Base-by-base conservation (phyloP, 2,888 invertebrate species). In the Drosophila cognata region DNA sequence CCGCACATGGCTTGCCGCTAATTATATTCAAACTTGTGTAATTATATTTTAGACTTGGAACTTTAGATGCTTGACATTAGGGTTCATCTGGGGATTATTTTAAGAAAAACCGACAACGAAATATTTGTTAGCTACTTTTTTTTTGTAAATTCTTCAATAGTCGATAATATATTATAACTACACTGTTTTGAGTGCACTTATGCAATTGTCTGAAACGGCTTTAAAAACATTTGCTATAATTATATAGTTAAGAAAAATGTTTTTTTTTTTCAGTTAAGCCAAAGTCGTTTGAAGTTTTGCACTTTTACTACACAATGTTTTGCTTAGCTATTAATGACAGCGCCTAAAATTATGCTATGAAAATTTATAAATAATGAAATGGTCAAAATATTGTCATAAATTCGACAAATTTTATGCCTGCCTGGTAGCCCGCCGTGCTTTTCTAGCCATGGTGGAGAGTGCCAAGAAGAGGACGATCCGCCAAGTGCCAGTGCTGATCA, bases 321-420 rank as follows among this genome's bases (percentile, higher is more conserved):
- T n/a, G 5, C 5, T 13, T 11, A 46, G 2, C 21, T 16, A 56
- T 25, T 16, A 6, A 43, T 0, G 29, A 0, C 0, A 1, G 4
- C 11, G 41, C 68, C 68, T 58, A 71, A 68, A 71, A 43, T 1
- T 68, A 68, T 71, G 33, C 71, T 25, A 21, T 25, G 4, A 0
- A 36, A 36, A 25, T 13, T 0, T 4, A 18, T 11, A 21, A 31
- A 0, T 8, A 8, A 33, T 50, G 3, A 18, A 36, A 4, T 25
- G 0, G 4, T 4, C 16, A 36, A 21, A 25, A 2, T 46, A 46
- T 46, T 46, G 16, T 16, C 21, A 46, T 16, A 4, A 25, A 46
- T 8, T 46, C 4, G 16, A 4, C 21, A 46, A 21, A 46, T 0
- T 50, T 18, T 21, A n/a, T n/a, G n/a, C 2, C 21, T 21, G 41